Conservation (phyloP, 2,797 vertebrate genomes). For the Urocyon cinereoargenteus region DNA sequence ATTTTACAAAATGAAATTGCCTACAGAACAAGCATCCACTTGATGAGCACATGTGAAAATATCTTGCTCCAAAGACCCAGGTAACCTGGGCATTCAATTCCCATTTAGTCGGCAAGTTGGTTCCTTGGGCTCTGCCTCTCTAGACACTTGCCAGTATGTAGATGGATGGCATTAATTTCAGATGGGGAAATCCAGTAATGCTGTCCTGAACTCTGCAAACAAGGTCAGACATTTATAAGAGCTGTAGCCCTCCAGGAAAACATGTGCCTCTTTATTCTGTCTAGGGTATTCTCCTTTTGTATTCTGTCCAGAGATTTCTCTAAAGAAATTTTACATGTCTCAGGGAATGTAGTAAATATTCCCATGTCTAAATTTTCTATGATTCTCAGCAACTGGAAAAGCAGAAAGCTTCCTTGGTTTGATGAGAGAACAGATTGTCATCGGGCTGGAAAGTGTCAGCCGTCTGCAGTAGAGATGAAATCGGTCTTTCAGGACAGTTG, state of each 20-base stretch:
- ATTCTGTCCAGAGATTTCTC: not conserved
- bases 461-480: not conserved
- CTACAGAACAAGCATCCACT: not conserved
- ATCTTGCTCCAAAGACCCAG: not conserved
- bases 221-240: constrained; percentile 21
- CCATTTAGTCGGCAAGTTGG: constrained; percentile 72
- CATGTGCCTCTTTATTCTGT: not conserved
- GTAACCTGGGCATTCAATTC: constrained; percentile 90
- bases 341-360: not conserved
- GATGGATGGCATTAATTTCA: constrained; percentile 92
- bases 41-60: not conserved
- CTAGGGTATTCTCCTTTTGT: not conserved
- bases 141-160: constrained; percentile 86
- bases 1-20: not conserved
- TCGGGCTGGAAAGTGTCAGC: not conserved
- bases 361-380: not conserved
- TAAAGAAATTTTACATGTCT: not conserved
- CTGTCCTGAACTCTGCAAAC: constrained; percentile 58
- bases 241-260: not conserved
- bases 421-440: constrained; percentile 7
- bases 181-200: constrained; percentile 91
- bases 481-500: not conserved
- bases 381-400: not conserved
- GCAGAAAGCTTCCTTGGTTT: not conserved
- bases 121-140: not conserved